Percentiles rank a stretch among this genome's conserved stretches.
Conservation (phyloP, 2,797 vertebrate genomes). For the Crypturellus tataupa region DNA sequence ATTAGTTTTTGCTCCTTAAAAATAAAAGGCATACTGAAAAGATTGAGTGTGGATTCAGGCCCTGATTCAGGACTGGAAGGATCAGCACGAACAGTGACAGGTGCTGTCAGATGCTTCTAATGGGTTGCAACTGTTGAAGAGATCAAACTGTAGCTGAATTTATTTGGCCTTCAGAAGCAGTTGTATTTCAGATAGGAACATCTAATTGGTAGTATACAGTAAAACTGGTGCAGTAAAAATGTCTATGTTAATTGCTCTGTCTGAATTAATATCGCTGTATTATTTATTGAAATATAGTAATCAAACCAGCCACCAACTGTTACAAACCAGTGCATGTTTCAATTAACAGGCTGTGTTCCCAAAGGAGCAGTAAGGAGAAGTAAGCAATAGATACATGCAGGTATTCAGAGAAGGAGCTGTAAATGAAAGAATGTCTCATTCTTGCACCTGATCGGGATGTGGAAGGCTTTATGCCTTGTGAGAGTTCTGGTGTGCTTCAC, state of each 20-base stretch:
- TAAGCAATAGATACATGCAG: constrained; percentile 44
- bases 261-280: constrained; percentile 73
- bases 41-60: background rate
- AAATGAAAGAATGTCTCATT: background rate
- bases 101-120: constrained; percentile 28
- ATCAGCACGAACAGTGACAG: constrained; percentile 23
- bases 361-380: constrained; percentile 62
- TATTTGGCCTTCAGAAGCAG: constrained; percentile 59
- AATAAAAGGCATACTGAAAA: background rate
- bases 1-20: background rate
- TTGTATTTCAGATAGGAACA: constrained; percentile 66
- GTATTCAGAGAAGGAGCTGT: constrained; percentile 8
- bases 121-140: constrained; percentile 45
- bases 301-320: constrained; percentile 71
- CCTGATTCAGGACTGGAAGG: background rate
- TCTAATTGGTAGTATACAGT: constrained; percentile 61
- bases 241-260: constrained; percentile 81
- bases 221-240: constrained; percentile 65
- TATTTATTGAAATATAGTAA: constrained; percentile 78
- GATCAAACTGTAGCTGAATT: constrained; percentile 60
- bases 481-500: background rate
- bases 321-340: constrained; percentile 59
- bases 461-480: background rate
- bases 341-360: constrained; percentile 76
- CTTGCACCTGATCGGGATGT: background rate